Percentiles rank a stretch among this genome's conserved stretches.
Evolutionary conservation across 1,140 invertebrate species (phyloP).

Genomic region (Drosophila novamexicana): DNA sequence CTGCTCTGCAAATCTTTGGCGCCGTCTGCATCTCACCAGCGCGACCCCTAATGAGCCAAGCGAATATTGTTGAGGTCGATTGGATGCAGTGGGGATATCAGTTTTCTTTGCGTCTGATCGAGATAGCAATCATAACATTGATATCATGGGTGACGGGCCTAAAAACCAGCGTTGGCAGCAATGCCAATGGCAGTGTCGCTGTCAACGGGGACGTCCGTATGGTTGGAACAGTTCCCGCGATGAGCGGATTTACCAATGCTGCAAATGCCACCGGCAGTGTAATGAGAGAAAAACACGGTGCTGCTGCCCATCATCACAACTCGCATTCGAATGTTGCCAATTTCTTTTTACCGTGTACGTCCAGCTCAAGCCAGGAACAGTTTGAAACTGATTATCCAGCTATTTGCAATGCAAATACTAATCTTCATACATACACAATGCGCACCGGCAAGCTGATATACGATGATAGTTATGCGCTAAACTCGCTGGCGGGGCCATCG

Average conservation of each 20-base stretch:
- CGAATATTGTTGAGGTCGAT: constrained; percentile 82
- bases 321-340: constrained; percentile 86
- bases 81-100: constrained; percentile 97
- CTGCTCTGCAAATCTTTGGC: constrained; percentile 92
- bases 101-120: constrained; percentile 92
- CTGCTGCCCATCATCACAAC: constrained; percentile 78
- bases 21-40: constrained; percentile 85
- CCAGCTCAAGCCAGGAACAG: constrained; percentile 91
- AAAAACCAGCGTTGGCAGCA: constrained; percentile 85
- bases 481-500: constrained; percentile 49
- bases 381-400: constrained; percentile 92
- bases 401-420: constrained; percentile 93
- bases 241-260: constrained; percentile 9
- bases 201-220: constrained; percentile 47
- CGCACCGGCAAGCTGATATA: constrained; percentile 91
- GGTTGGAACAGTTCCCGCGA: constrained; percentile 19
- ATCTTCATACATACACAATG: constrained; percentile 92
- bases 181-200: constrained; percentile 12
- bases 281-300: constrained; percentile 85
- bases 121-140: constrained; percentile 92
- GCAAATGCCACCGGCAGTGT: constrained; percentile 19
- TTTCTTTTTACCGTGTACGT: constrained; percentile 90
- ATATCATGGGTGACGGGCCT: constrained; percentile 93
- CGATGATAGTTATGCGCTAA: constrained; percentile 85
- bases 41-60: constrained; percentile 68